Conservation (phyloP, 2,797 vertebrate species). For the Uromys caudimaculatus region DNA sequence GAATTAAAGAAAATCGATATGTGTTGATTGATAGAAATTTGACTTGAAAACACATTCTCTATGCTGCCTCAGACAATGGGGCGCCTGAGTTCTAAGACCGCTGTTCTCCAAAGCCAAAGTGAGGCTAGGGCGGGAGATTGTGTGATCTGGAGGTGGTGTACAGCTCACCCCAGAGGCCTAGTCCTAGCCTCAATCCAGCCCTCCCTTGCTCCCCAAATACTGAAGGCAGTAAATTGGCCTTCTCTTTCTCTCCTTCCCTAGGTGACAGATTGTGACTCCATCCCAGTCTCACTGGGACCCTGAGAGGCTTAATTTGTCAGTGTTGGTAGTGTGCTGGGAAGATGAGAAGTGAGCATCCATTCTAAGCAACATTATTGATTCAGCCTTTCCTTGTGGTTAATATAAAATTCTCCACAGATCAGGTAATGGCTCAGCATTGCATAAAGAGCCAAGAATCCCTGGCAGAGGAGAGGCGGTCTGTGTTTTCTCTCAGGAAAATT, state of each 20-base stretch:
- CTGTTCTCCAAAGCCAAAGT: not conserved
- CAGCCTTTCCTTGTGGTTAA: constrained; percentile 65
- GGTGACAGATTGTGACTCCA: not conserved
- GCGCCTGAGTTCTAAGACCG: not conserved
- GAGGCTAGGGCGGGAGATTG: not conserved
- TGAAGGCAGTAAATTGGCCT: not conserved
- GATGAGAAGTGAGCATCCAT: constrained; percentile 48
- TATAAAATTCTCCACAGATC: constrained; percentile 65
- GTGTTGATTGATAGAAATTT: constrained; percentile 69
- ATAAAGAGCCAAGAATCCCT: constrained; percentile 63
- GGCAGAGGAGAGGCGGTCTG: constrained; percentile 36
- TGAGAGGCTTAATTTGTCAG: constrained; percentile 14
- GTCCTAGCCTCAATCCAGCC: not conserved
- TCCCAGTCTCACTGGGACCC: not conserved
- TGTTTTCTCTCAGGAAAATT: constrained; percentile 61
- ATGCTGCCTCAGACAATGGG: not conserved
- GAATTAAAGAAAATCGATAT: constrained; percentile 75
- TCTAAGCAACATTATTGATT: constrained; percentile 71
- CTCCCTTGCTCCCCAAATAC: not conserved
- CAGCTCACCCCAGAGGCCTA: rapidly evolving
- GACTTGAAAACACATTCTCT: constrained; percentile 22
- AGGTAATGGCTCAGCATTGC: constrained; percentile 62
- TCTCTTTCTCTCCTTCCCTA: not conserved
- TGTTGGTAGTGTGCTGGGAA: constrained; percentile 30
- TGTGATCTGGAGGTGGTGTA: not conserved